phyloP scores from a whole-genome alignment of 2,113 vertebrate species.

The Tautogolabrus adspersus region DNA sequence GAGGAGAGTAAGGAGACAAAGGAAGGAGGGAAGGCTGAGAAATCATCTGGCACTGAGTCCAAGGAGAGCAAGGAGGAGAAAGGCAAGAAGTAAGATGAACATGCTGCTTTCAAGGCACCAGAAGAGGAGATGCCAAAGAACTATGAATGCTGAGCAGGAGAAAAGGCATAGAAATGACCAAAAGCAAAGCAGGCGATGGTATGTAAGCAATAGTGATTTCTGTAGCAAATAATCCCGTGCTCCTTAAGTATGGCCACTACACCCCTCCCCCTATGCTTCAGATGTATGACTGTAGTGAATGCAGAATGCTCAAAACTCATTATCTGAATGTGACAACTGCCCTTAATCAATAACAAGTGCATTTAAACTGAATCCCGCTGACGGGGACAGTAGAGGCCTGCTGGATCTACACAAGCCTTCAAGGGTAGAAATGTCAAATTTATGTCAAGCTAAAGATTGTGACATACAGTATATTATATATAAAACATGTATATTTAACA shows the following conservation, averaged over 20 bases:
- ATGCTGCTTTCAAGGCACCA: conserved; percentile 48
- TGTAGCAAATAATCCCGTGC: conserved; percentile 75
- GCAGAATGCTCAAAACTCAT: conserved; percentile 82
- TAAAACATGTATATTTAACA: conserved; percentile 67
- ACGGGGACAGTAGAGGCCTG: conserved; percentile 47
- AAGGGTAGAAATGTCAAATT: conserved; percentile 68
- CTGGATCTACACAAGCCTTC: conserved; percentile 64
- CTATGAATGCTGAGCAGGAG: conserved; percentile 42
- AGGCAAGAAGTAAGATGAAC: conserved; percentile 80
- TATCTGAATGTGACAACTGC: conserved; percentile 85
- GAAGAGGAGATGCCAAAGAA: conserved; percentile 73
- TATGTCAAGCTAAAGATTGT: conserved; percentile 65
- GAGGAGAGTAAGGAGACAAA: conserved; percentile 56
- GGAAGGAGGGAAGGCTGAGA: conserved; percentile 74
- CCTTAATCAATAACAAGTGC: conserved; percentile 88
- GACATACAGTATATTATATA: conserved; percentile 57
- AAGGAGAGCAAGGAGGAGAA: conserved; percentile 85
- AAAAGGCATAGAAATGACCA: conserved; percentile 47
- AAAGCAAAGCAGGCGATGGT: conserved; percentile 68
- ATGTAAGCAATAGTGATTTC: conserved; percentile 82
- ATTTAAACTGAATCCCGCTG: conserved; percentile 83
- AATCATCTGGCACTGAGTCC: conserved; percentile 86
- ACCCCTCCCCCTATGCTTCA: conserved; percentile 76
- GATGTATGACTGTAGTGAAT: conserved; percentile 84
- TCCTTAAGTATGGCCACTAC: conserved; percentile 73